Conservation (phyloP, 2,113 vertebrate species). For the Anolis sagrei region DNA sequence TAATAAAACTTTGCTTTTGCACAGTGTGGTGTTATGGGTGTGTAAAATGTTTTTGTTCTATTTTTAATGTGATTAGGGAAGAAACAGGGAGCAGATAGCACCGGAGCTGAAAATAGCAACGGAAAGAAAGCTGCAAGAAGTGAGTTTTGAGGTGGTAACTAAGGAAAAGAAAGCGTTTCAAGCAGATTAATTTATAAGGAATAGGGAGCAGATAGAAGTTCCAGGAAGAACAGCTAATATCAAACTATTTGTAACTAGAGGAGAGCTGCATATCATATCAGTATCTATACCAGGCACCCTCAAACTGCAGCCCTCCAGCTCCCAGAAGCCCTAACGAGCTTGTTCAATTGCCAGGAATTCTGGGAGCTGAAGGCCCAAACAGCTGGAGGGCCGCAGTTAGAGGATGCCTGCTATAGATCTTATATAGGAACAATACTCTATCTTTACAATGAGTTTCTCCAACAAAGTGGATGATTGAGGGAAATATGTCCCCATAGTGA, state of each 20-base stretch:
- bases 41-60: conserved; percentile 59
- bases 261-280: conserved; percentile 7
- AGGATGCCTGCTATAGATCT: not conserved
- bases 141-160: conserved; percentile 66
- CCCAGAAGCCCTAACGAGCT: too few relatives aligned
- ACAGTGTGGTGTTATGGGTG: conserved; percentile 47
- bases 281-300: too few relatives aligned
- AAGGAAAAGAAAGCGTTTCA: conserved; percentile 45
- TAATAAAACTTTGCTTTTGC: conserved; percentile 41
- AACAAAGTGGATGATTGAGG: not conserved
- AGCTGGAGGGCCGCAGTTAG: too few relatives aligned
- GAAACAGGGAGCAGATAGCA: conserved; percentile 69
- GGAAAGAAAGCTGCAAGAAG: conserved; percentile 69
- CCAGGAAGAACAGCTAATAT: not conserved
- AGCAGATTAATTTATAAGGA: conserved; percentile 22
- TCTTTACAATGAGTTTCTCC: not conserved
- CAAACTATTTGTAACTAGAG: conserved; percentile 1
- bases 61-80: conserved; percentile 69
- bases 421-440: not conserved
- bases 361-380: too few relatives aligned
- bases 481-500: not conserved
- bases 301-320: too few relatives aligned
- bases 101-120: conserved; percentile 67
- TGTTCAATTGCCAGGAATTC: too few relatives aligned
- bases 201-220: not conserved